Conservation (phyloP, 2,113 vertebrate genomes). For the Cavia porcellus region DNA sequence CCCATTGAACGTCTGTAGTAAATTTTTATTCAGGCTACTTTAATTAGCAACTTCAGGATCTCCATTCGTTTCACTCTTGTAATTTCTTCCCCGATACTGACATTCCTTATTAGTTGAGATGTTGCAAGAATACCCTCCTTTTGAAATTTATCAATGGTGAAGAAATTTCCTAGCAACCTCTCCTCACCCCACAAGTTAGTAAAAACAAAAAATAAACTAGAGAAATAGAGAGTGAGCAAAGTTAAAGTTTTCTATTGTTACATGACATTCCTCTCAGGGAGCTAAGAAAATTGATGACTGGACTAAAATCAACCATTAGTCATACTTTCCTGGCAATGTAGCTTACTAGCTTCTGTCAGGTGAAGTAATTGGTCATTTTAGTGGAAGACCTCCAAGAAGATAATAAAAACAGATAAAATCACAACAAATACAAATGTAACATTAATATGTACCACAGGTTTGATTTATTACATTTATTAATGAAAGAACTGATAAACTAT, state of each 20-base stretch:
- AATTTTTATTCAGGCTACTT: conserved; percentile 13
- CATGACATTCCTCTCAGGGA: background rate
- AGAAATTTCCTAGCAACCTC: background rate
- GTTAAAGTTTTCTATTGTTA: background rate
- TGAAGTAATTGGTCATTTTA: background rate
- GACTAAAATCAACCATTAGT: background rate
- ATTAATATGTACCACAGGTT: background rate
- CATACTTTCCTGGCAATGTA: background rate
- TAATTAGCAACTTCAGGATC: conserved; percentile 6
- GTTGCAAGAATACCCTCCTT: background rate
- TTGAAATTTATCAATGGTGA: background rate
- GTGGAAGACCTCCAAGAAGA: background rate
- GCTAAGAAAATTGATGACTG: background rate
- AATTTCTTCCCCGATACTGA: background rate
- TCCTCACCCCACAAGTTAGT: background rate
- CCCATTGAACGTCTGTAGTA: background rate
- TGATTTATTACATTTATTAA: background rate
- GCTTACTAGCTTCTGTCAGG: background rate
- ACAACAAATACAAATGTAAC: background rate
- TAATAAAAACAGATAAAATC: background rate
- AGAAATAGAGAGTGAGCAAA: background rate
- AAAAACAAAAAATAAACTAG: background rate
- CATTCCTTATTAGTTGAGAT: background rate
- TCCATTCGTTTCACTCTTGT: background rate
- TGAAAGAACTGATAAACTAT: background rate